These are phyloP conservation scores for Momotus momota DNA, from an alignment of 2,797 vertebrate genomes.

Conservation along the genomic window DNA sequence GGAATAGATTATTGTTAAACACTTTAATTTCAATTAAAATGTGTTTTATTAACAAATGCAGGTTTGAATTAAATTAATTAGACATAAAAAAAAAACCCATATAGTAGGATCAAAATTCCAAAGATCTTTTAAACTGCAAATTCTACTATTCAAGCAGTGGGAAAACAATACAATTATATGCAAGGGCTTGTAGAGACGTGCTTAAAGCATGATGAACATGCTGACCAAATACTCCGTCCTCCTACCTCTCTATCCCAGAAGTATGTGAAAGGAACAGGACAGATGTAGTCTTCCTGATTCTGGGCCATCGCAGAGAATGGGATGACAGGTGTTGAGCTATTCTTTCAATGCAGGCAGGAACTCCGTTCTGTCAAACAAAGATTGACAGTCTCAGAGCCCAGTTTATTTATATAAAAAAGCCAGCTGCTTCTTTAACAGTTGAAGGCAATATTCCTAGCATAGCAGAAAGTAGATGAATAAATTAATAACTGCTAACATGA, in stretches of 20 bases:
- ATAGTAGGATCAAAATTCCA: constrained; percentile 38
- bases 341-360: constrained; percentile 77
- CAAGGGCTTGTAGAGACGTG: constrained; percentile 60
- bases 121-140: constrained; percentile 59
- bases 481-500: constrained; percentile 57
- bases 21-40: constrained; percentile 49
- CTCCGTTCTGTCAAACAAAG: constrained; percentile 79
- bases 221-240: constrained; percentile 65
- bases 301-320: constrained; percentile 77
- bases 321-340: constrained; percentile 84
- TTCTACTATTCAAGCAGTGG: constrained; percentile 56
- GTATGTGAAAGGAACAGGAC: constrained; percentile 78
- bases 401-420: constrained; percentile 80
- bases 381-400: constrained; percentile 76
- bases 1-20: constrained; percentile 42
- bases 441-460: constrained; percentile 57
- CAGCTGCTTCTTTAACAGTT: constrained; percentile 79
- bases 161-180: constrained; percentile 68
- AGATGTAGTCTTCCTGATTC: constrained; percentile 81
- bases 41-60: constrained; percentile 57
- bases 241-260: constrained; percentile 72
- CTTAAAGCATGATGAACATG: constrained; percentile 63
- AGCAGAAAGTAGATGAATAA: constrained; percentile 53
- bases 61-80: constrained; percentile 53
- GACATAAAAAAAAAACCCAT: not conserved